Evolutionary conservation across 1,140 invertebrate species (phyloP), one percentile per base, ranked within the genome.

Genomic region (Bilobella aurantiaca): DNA sequence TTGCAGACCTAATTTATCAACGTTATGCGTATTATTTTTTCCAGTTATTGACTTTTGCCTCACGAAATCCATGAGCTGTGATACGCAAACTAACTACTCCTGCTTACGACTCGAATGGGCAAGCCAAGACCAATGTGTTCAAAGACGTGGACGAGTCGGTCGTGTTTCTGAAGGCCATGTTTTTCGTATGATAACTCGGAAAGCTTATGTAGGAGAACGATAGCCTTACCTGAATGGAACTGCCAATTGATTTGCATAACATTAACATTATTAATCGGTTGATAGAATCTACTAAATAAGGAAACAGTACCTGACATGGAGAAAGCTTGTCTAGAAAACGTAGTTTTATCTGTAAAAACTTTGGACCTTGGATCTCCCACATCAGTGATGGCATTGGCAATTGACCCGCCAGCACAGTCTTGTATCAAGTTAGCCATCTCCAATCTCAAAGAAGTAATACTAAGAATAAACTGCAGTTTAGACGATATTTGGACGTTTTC

Each of bases 11-110:
- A 53, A 65, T 28, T 18, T 8, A 5, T 49, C 29, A 62, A 3
- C 29, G 18, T 16, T 32, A 12, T 37, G 2, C 2, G 27, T 23
- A 57, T 63, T 42, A 57, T 16, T 78, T 64, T 62, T 72, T 76
- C 53, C 76, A 93, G 93, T 98, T 3, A 91, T 98, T 74, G 96
- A 98, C 79, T 97, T 93, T 78, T 97, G 94, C 78, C 79, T 97
- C 18, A 92, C 90, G 30, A 97, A 96, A 79, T 81, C 84, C 42
- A 76, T 94, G 63, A 79, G 86, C 1, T 84, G 83, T 58, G 88
- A 96, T 76, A 75, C 80, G 2, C 75, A 77, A 0, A 89, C 89
- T 0, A 72, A 91, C 60, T 72, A 64, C 28, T 66, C 68, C 14
- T 72, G 68, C 46, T 62, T 72, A n/a, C 61, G 71, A 67, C 73